phyloP scores from a whole-genome alignment of 2,113 vertebrate species.

The Malurus elegans region DNA sequence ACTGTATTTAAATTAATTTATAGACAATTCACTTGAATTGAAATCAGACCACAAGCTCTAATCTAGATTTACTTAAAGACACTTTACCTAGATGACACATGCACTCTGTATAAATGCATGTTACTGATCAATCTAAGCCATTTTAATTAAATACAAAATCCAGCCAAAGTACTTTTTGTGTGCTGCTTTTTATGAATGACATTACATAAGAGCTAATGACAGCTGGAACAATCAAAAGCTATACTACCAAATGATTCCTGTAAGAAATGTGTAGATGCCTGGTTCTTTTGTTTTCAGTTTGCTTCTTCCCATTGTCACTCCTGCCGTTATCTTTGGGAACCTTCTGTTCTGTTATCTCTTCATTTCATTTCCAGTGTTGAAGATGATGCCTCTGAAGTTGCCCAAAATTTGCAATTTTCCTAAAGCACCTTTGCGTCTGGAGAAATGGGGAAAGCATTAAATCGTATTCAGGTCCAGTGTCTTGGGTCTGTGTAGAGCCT shows the following conservation, averaged over 20 bases:
- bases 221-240: background rate
- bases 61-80: background rate
- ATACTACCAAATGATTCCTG: background rate
- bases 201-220: background rate
- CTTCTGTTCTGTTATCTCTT: background rate
- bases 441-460: background rate
- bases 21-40: background rate
- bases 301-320: background rate
- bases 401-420: background rate
- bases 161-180: background rate
- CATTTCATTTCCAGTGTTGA: background rate
- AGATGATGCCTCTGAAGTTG: background rate
- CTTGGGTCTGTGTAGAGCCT: background rate
- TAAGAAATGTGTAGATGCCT: background rate
- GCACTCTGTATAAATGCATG: background rate
- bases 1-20: background rate
- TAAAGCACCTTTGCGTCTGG: background rate
- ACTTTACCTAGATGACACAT: background rate
- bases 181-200: background rate
- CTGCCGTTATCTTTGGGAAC: background rate
- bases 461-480: background rate
- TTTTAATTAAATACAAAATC: slow-evolving; percentile 3
- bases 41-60: background rate
- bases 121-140: background rate
- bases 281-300: background rate